Conservation (phyloP, 2,888 invertebrate species). For the Metopia argyrocephala region DNA sequence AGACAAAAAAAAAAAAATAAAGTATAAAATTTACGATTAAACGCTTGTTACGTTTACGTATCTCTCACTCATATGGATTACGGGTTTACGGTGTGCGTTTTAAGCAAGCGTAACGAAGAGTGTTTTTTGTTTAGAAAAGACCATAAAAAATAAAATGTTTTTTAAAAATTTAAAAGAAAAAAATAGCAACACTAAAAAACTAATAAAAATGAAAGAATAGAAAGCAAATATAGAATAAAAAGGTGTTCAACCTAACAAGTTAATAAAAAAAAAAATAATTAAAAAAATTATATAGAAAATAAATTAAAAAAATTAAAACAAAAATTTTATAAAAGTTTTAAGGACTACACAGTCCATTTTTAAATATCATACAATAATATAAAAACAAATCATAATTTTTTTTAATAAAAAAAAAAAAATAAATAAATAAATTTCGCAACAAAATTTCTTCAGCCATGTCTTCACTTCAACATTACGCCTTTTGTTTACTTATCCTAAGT, state of each 20-base stretch:
- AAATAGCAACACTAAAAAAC: conserved; percentile 31
- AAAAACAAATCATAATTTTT: conserved; percentile 14
- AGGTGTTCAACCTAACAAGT: conserved; percentile 22
- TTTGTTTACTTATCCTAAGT: conserved; percentile 50
- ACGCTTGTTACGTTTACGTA: conserved; percentile 63
- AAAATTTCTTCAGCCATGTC: conserved; percentile 34
- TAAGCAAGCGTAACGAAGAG: conserved; percentile 64
- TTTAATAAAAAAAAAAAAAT: background rate
- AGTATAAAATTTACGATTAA: conserved; percentile 6
- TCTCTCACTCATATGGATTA: conserved; percentile 67
- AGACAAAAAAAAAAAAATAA: conserved; percentile 34
- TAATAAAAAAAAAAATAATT: background rate
- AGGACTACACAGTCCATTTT: conserved; percentile 35
- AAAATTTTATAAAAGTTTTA: background rate
- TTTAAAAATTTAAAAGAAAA: conserved; percentile 11
- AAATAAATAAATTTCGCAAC: conserved; percentile 22
- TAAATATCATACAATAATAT: conserved; percentile 15
- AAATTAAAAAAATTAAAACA: conserved; percentile 22
- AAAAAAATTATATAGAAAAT: no score
- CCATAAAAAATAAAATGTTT: conserved; percentile 49
- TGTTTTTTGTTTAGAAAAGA: conserved; percentile 52
- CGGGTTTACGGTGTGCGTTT: conserved; percentile 66
- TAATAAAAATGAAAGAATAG: conserved; percentile 45
- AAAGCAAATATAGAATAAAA: no score
- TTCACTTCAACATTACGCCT: conserved; percentile 65